phyloP scores from a whole-genome alignment of 2,888 invertebrate species.

The Ectemnius cavifrons region DNA sequence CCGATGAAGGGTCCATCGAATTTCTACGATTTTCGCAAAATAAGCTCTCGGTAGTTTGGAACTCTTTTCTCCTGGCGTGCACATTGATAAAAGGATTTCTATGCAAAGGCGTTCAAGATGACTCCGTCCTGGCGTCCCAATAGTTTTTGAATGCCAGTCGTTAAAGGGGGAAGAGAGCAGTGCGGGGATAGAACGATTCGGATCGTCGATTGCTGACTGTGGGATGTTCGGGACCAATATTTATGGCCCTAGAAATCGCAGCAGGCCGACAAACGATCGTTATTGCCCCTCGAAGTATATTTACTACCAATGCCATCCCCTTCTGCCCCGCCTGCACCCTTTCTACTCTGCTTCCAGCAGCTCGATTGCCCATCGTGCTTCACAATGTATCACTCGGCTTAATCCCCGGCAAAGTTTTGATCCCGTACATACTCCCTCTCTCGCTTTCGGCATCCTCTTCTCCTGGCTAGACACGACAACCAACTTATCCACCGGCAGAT shows the following conservation, averaged over 20 bases:
- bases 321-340: too few relatives aligned
- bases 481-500: too few relatives aligned
- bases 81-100: too few relatives aligned
- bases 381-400: too few relatives aligned
- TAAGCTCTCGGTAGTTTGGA: background rate
- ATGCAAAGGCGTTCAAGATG: too few relatives aligned
- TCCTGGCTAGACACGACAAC: too few relatives aligned
- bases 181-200: constrained; percentile 24
- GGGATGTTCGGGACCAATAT: constrained; percentile 44
- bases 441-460: too few relatives aligned
- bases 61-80: too few relatives aligned
- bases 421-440: too few relatives aligned
- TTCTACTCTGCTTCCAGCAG: too few relatives aligned
- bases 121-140: background rate
- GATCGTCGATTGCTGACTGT: constrained; percentile 48
- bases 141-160: constrained; percentile 35
- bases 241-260: constrained; percentile 53
- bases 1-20: background rate
- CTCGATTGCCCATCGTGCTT: too few relatives aligned
- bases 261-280: constrained; percentile 56
- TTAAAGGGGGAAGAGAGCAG: constrained; percentile 40
- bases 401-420: too few relatives aligned
- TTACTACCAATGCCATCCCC: constrained; percentile 31
- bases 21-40: background rate
- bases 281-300: constrained; percentile 52